A percentile compares a stretch with the other conserved stretches of the same genome.
Evolutionary conservation across 2,888 invertebrate genomes (phyloP).

Genomic region (Panopea generosa): DNA sequence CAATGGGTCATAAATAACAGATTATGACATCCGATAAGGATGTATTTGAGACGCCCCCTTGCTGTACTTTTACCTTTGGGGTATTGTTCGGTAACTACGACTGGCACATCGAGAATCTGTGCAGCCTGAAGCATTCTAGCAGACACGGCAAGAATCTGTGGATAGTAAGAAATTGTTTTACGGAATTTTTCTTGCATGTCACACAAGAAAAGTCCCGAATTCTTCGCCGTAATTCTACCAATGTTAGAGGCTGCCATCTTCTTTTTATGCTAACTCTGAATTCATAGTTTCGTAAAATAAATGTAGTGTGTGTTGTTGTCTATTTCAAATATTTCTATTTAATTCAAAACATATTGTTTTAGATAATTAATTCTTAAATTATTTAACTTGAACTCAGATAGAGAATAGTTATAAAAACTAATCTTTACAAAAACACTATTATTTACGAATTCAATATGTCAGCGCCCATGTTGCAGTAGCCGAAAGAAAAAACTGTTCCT

Average conservation of each 20-base stretch:
- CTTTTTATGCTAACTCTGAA: not conserved
- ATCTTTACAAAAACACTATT: no score
- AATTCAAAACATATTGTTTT: no score
- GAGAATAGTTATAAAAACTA: no score
- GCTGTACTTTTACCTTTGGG: slow-evolving; percentile 86
- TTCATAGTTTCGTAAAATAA: not conserved
- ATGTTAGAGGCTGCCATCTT: slow-evolving; percentile 70
- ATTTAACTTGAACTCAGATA: no score
- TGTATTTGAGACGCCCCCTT: slow-evolving; percentile 55
- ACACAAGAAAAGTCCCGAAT: slow-evolving; percentile 83
- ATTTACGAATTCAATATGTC: slow-evolving; percentile 17
- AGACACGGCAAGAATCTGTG: slow-evolving; percentile 82
- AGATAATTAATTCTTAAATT: no score
- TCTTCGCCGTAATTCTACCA: slow-evolving; percentile 78
- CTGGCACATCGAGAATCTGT: slow-evolving; percentile 86
- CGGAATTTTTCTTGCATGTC: slow-evolving; percentile 85
- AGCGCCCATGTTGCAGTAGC: not conserved
- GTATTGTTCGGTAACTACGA: slow-evolving; percentile 88
- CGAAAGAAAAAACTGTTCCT: no score
- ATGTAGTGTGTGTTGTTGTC: no score
- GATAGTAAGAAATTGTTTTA: slow-evolving; percentile 82
- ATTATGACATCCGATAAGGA: no score
- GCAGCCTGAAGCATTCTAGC: slow-evolving; percentile 85
- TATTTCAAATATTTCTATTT: no score
- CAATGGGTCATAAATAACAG: no score